Evolutionary conservation across 2,888 invertebrate species (phyloP).

Genomic region (Seira musarum): DNA sequence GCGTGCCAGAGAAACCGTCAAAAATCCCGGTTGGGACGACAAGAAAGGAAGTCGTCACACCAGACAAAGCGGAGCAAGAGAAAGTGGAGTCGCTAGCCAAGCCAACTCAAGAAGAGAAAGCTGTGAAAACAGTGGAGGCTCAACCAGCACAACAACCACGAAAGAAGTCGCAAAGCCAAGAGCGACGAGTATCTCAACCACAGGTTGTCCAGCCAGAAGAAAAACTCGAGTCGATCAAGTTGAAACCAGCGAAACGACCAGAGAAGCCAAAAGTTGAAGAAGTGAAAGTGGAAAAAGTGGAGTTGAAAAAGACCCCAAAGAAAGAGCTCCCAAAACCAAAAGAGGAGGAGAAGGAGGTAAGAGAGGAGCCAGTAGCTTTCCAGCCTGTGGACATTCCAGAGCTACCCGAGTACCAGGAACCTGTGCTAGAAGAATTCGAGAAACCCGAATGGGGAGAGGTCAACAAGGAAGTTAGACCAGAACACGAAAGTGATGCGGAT

Average conservation of each 20-base stretch:
- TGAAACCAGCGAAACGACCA: conserved; percentile 31
- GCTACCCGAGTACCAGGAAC: conserved; percentile 30
- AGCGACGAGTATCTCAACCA: too few species aligned
- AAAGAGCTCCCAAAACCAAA: conserved; percentile 14
- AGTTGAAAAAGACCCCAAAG: conserved; percentile 29
- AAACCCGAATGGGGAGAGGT: conserved; percentile 23
- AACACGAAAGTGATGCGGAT: too few species aligned
- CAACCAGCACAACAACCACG: too few species aligned
- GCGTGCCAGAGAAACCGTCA: not conserved
- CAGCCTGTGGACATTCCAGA: conserved; percentile 48
- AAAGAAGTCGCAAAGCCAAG: not conserved
- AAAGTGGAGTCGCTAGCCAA: not conserved
- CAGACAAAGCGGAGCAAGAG: not conserved
- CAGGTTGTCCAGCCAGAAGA: not conserved
- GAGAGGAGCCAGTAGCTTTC: conserved; percentile 10
- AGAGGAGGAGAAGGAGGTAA: not conserved
- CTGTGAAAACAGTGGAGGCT: too few species aligned
- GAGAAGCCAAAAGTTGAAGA: too few species aligned
- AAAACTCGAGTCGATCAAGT: conserved; percentile 15
- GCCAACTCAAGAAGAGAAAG: too few species aligned
- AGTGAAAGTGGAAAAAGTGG: conserved; percentile 23
- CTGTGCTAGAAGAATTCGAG: conserved; percentile 40
- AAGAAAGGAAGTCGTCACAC: not conserved
- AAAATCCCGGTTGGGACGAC: not conserved
- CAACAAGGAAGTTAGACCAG: not conserved